These are phyloP conservation scores for Acrobeloides nanus DNA, from an alignment of 2,888 invertebrate species.

Conservation along the genomic window DNA sequence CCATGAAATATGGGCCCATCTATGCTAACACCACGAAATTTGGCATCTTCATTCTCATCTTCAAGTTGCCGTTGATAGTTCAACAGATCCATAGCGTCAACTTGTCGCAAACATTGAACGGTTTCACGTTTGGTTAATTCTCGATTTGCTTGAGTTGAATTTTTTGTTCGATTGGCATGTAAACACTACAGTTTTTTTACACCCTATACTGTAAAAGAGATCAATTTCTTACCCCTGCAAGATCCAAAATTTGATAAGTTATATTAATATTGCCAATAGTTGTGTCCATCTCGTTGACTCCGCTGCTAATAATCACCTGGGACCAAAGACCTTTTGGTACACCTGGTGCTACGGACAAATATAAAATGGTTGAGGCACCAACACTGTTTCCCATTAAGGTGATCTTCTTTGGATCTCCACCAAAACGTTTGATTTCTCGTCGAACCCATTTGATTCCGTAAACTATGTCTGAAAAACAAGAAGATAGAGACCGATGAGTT, in stretches of 20 bases:
- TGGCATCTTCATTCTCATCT: conserved; percentile 2
- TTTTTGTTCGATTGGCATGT: too few species aligned
- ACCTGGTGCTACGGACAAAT: conserved; percentile 15
- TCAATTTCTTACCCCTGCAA: too few species aligned
- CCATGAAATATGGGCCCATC: neutral
- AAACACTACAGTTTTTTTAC: too few species aligned
- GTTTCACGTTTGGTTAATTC: too few species aligned
- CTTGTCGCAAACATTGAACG: conserved; percentile 12
- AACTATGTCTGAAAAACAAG: conserved; percentile 23
- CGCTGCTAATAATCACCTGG: conserved; percentile 20
- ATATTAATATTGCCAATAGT: too few species aligned
- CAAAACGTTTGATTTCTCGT: conserved; percentile 23
- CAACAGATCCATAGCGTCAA: conserved; percentile 9
- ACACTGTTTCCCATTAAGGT: conserved; percentile 28
- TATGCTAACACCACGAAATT: too few species aligned
- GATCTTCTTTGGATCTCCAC: conserved; percentile 21
- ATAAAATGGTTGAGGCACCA: conserved; percentile 17
- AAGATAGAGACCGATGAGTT: conserved; percentile 4
- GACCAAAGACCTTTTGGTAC: conserved; percentile 12
- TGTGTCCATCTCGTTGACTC: too few species aligned
- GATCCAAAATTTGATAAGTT: too few species aligned
- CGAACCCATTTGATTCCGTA: conserved; percentile 24
- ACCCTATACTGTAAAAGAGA: too few species aligned
- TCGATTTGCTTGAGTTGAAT: too few species aligned
- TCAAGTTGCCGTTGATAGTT: conserved; percentile 7